A percentile compares a stretch with the other conserved stretches of the same genome.
These are phyloP conservation scores for Vespertilio murinus DNA, from an alignment of 2,797 vertebrate species.

Conservation along the genomic window DNA sequence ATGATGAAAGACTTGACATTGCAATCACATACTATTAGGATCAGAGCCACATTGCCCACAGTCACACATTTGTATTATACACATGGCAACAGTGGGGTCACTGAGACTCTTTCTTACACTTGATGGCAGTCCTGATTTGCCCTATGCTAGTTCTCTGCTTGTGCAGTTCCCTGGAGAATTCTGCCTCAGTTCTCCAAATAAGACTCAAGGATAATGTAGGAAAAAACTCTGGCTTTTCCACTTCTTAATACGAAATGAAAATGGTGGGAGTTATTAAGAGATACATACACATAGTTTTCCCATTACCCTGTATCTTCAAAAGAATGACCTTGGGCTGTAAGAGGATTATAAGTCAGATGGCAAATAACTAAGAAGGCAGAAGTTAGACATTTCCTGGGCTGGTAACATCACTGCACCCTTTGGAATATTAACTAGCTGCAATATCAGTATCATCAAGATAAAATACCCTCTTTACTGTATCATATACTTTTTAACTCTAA, in stretches of 20 bases:
- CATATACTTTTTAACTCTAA: neutral
- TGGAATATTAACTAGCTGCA: neutral
- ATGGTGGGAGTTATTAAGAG: neutral
- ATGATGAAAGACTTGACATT: neutral
- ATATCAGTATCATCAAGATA: neutral
- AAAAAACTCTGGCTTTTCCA: neutral
- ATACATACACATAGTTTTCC: neutral
- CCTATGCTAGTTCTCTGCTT: neutral
- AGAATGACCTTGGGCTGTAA: neutral
- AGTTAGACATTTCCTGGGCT: neutral
- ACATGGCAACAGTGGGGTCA: neutral
- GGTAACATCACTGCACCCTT: neutral
- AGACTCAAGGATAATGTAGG: neutral
- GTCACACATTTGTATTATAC: neutral
- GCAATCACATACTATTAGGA: neutral
- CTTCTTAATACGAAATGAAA: conserved; percentile 4
- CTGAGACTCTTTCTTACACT: neutral
- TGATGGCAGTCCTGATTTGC: neutral
- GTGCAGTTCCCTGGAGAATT: neutral
- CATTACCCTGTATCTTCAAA: neutral
- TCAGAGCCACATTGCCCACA: neutral
- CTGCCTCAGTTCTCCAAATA: neutral
- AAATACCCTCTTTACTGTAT: neutral
- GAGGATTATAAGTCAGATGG: neutral
- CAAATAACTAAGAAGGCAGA: neutral